These are phyloP conservation scores for Orius insidiosus DNA, from an alignment of 1,140 invertebrate genomes.

Conservation along the genomic window DNA sequence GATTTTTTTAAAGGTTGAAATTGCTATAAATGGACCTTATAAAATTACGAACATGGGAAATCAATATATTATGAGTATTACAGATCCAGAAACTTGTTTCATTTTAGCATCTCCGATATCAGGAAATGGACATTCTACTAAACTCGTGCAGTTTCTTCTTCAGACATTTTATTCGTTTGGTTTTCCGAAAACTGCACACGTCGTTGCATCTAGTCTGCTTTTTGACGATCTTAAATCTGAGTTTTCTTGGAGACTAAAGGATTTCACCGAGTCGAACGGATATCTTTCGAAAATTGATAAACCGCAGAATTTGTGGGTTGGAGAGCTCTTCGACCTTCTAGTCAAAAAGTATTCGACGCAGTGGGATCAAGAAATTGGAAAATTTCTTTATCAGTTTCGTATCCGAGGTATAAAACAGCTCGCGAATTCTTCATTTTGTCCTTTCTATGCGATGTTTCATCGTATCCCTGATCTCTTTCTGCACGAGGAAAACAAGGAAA, in stretches of 20 bases:
- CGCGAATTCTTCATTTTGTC: background rate
- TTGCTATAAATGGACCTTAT: constrained; percentile 22
- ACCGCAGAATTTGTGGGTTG: constrained; percentile 18
- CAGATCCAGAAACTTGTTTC: constrained; percentile 25
- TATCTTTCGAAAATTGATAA: constrained; percentile 14
- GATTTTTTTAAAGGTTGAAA: constrained; percentile 21
- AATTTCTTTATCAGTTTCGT: constrained; percentile 22
- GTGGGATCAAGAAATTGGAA: constrained; percentile 22
- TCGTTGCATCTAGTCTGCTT: background rate
- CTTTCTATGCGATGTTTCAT: constrained; percentile 14
- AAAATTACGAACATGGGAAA: constrained; percentile 19
- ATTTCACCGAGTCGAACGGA: constrained; percentile 9
- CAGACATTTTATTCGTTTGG: constrained; percentile 23
- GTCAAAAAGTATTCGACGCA: constrained; percentile 16
- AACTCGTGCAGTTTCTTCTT: constrained; percentile 21
- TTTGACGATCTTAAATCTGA: constrained; percentile 7
- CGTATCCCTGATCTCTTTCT: constrained; percentile 10
- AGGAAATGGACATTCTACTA: constrained; percentile 14
- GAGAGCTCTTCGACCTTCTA: constrained; percentile 20
- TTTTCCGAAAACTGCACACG: constrained; percentile 17
- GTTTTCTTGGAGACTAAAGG: constrained; percentile 15
- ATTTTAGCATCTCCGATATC: constrained; percentile 20
- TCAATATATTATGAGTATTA: constrained; percentile 21
- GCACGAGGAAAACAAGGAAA: constrained; percentile 19
- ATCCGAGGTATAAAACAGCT: constrained; percentile 8